Base-by-base conservation (phyloP, 2,113 vertebrate species). In the Tympanuchus pallidicinctus region DNA sequence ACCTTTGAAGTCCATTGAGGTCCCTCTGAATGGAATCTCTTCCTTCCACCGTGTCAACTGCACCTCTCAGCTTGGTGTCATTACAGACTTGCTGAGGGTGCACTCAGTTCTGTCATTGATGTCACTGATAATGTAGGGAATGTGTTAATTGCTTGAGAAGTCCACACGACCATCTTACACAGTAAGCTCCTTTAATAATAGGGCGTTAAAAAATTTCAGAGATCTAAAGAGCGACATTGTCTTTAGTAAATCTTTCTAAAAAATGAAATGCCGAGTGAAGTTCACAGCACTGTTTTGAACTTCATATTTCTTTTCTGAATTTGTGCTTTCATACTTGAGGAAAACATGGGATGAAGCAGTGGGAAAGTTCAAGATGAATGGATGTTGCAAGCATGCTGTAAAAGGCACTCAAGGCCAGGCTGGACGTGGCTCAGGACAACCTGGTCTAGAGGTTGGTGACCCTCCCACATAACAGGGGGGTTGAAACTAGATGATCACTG, bases 121-220 rank as follows among this genome's bases (percentile, higher is more conserved):
- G 15, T 43, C 42, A 16, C 15, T 42, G 42, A 42, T 42, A 42
- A 95, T 90, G 88, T 52, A 83, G 82, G 91, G 89, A 94, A 94
- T 94, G 94, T 65, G 86, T 91, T 93, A 88, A 92, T 95, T 95
- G 88, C 89, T 94, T 88, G 61, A 13, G 43, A 54, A 66, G 65
- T 67, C 34, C 93, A 88, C 2, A 22, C 95, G 88, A 92, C 86
- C 74, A 27, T 27, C 80, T 92, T 93, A 70, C 42, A 65, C 74
- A 80, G 47, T 80, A 88, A 92, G 16, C 75, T 54, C 63, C 90
- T 94, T 85, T 91, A 80, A 94, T 92, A 93, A 83, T 60, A 82
- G 72, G 4, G 2, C 80, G 69, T 85, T 82, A 92, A 79, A 70
- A 54, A 67, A 19, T 22, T 17, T 42, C 60, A 13, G 64, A 57